Evolutionary conservation across 2,888 invertebrate species (phyloP), one percentile per base, ranked within the genome.

Genomic region (Cantharis nigra): DNA sequence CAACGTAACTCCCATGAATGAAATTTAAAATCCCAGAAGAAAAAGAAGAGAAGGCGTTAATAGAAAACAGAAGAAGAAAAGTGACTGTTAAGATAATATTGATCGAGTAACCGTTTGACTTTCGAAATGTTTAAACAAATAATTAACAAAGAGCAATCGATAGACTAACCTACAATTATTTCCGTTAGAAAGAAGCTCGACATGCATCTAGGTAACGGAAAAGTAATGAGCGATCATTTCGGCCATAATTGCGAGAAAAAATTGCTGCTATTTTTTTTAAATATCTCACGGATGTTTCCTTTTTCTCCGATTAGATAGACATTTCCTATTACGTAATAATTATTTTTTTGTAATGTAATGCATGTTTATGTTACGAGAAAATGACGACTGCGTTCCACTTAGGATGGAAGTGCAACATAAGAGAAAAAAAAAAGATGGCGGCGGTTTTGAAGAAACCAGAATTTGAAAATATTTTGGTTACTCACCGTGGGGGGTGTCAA

Each of bases 401-500:
- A 26, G 9, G 26, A 4, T 11, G 11, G 7, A 49, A 49, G n/a
- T n/a, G 49, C 49, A 49, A 7, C 7, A 49, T 49, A 49, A n/a
- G n/a, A 49, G 7, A 2, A 49, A 49, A 49, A 49, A 49, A 49
- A 49, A 49, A 20, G 20, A 20, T 20, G 20, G 20, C n/a, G 49
- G 49, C 49, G 49, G 49, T n/a, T 49, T 49, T 7, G 1, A 49
- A 49, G n/a, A 49, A 49, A 49, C n/a, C n/a, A n/a, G 49, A 49
- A 49, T 49, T 49, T 49, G 49, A 49, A n/a, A 49, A 49, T 49
- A 49, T 49, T 49, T 49, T 49, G 49, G 49, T 49, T n/a, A 49
- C 79, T 75, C 71, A 79, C 79, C 79, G 71, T 77, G 76, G 73
- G 81, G 80, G 69, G 81, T 94, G 86, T 92, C 92, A 89, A 94